These are phyloP conservation scores for Aleiodes testaceus DNA, from an alignment of 2,888 invertebrate species.

Conservation along the genomic window DNA sequence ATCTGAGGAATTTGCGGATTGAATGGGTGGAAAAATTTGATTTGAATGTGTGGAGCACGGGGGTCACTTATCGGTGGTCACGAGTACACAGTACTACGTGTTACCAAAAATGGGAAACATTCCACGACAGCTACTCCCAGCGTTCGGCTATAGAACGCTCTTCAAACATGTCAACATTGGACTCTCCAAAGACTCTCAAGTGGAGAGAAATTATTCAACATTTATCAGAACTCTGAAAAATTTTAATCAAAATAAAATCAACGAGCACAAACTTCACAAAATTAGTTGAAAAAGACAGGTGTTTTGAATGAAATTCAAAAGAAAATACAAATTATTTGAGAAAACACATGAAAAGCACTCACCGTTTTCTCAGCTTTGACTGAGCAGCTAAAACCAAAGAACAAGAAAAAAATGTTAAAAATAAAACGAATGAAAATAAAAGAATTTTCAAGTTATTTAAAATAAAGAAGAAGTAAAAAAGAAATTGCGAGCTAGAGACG, in stretches of 20 bases:
- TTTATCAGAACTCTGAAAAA: too few species aligned
- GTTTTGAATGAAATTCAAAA: slow-evolving; percentile 35
- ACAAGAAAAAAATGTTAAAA: slow-evolving; percentile 39
- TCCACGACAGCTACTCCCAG: slow-evolving; percentile 58
- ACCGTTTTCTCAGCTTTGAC: slow-evolving; percentile 58
- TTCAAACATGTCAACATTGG: slow-evolving; percentile 46
- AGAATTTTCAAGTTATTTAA: slow-evolving; percentile 1
- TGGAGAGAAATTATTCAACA: too few species aligned
- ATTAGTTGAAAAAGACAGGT: slow-evolving; percentile 28
- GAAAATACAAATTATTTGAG: slow-evolving; percentile 14
- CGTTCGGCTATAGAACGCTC: slow-evolving; percentile 50
- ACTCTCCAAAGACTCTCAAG: background rate
- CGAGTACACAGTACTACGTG: slow-evolving; percentile 41
- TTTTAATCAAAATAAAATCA: background rate
- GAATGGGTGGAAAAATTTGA: too few species aligned
- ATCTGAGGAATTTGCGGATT: background rate
- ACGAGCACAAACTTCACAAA: background rate
- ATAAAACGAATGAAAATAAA: background rate
- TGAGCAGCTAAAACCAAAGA: slow-evolving; percentile 51
- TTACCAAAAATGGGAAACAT: slow-evolving; percentile 58
- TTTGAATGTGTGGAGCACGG: slow-evolving; percentile 14
- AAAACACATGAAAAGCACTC: slow-evolving; percentile 54
- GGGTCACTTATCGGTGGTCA: slow-evolving; percentile 52
- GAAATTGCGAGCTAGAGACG: slow-evolving; percentile 28
- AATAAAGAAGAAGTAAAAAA: slow-evolving; percentile 9